Percentiles rank a stretch among this genome's conserved stretches.
Evolutionary conservation across 2,797 vertebrate genomes (phyloP).

Genomic region (Emydoidea blandingii): DNA sequence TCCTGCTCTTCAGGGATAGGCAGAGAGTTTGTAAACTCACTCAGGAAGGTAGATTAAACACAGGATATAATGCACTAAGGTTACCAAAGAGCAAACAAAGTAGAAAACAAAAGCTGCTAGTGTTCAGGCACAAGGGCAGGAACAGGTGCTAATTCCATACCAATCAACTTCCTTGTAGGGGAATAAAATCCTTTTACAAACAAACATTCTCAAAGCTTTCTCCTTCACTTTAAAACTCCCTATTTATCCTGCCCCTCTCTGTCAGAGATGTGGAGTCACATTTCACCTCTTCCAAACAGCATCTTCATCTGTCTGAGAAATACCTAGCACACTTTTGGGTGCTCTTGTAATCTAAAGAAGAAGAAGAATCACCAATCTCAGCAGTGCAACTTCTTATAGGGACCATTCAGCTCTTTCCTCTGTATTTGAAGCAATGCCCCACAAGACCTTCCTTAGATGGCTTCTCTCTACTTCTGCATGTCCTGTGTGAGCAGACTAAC

Average conservation of each 20-base stretch:
- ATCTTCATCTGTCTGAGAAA: background rate
- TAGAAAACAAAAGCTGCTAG: slow-evolving; percentile 32
- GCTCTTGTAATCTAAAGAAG: background rate
- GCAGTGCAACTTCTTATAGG: background rate
- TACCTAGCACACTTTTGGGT: background rate
- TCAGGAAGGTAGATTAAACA: slow-evolving; percentile 18
- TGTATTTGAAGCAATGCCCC: background rate
- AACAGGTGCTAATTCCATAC: slow-evolving; percentile 14
- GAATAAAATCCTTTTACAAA: slow-evolving; percentile 53
- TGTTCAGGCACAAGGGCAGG: slow-evolving; percentile 3
- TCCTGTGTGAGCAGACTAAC: background rate
- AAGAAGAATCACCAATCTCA: background rate
- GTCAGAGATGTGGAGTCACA: background rate
- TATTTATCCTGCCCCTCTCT: background rate
- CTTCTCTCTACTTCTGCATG: slow-evolving; percentile 18
- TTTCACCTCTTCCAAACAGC: background rate
- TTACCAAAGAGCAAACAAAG: slow-evolving; percentile 26
- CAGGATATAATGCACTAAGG: accelerated
- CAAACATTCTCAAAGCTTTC: background rate
- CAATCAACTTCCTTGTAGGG: background rate
- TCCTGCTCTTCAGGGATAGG: background rate
- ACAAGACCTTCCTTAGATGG: background rate
- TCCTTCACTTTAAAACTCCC: background rate
- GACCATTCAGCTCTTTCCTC: slow-evolving; percentile 3
- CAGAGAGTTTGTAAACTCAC: background rate